These are phyloP conservation scores for Heliornis fulica DNA, from an alignment of 2,113 vertebrate species.

Conservation along the genomic window DNA sequence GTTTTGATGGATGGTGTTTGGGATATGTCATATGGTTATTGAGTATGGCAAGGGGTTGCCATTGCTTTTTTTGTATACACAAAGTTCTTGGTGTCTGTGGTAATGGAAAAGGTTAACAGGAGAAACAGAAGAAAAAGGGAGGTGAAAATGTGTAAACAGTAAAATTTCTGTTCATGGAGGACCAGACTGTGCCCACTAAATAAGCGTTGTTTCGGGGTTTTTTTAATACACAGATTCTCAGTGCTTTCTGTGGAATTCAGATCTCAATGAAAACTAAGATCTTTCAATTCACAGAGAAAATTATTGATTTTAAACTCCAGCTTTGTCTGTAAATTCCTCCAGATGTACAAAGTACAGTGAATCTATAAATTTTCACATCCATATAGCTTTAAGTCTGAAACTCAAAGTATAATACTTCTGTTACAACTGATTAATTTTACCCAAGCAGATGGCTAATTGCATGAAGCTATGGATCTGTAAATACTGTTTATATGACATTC, in stretches of 20 bases:
- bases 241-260: background rate
- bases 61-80: background rate
- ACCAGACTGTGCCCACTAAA: background rate
- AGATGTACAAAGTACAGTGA: background rate
- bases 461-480: background rate
- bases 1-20: background rate
- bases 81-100: background rate
- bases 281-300: background rate
- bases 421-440: background rate
- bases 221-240: background rate
- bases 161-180: background rate
- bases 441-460: background rate
- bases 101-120: background rate
- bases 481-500: background rate
- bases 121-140: background rate
- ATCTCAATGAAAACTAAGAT: background rate
- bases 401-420: background rate
- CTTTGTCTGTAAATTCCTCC: background rate
- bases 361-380: background rate
- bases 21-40: background rate
- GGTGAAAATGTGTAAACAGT: background rate
- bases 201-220: background rate
- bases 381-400: background rate
- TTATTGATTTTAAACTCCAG: background rate
- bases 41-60: background rate